Conservation (phyloP, 2,113 vertebrate genomes). For the Pangasianodon hypophthalmus region DNA sequence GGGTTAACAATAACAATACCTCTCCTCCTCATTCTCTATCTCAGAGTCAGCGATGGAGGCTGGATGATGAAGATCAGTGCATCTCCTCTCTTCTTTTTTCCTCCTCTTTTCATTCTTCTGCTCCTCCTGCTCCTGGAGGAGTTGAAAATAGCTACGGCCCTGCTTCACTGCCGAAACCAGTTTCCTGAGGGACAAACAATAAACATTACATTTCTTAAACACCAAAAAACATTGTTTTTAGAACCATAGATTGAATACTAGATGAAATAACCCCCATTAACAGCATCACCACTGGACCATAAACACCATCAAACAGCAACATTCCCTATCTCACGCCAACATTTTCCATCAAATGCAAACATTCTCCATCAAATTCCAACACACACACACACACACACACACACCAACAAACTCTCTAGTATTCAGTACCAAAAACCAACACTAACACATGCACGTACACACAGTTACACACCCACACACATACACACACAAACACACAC, state of each 20-base stretch:
- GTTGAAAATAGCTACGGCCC: conserved; percentile 68
- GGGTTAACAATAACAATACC: not conserved
- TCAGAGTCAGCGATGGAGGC: conserved; percentile 45
- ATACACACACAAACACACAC: too few species aligned
- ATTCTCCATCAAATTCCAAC: not conserved
- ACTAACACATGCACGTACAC: not conserved
- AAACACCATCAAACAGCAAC: not conserved
- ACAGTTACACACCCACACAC: too few species aligned
- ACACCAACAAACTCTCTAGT: too few species aligned
- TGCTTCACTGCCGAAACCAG: conserved; percentile 68
- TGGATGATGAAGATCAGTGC: conserved; percentile 60
- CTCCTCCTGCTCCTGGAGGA: conserved; percentile 69
- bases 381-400: not conserved
- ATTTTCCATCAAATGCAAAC: not conserved
- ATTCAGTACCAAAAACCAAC: too few species aligned
- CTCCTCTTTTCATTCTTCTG: conserved; percentile 40
- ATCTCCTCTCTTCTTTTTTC: conserved; percentile 41
- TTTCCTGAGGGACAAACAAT: conserved; percentile 56
- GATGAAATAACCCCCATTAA: not conserved
- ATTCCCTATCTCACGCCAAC: not conserved
- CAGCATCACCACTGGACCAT: not conserved
- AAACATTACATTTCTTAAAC: not conserved
- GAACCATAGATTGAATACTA: not conserved
- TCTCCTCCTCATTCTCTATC: not conserved
- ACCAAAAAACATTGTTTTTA: not conserved